A percentile compares a stretch with the other conserved stretches of the same genome.
These are phyloP conservation scores for Tholera decimalis DNA, from an alignment of 2,888 invertebrate genomes.

Conservation along the genomic window DNA sequence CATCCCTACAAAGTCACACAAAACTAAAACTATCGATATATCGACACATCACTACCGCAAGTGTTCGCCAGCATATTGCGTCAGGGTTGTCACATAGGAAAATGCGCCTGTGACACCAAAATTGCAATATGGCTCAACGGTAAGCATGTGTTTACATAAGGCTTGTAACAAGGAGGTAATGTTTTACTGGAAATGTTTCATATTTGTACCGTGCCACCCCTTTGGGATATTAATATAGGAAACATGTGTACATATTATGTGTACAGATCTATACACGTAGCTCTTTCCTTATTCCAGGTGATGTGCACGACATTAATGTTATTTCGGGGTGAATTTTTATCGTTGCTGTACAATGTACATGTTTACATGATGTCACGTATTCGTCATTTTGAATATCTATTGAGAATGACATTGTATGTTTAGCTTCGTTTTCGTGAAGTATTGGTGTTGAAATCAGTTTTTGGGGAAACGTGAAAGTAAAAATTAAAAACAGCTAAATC, in stretches of 20 bases:
- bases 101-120: constrained; percentile 76
- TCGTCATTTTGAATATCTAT: constrained; percentile 9
- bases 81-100: constrained; percentile 68
- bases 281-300: constrained; percentile 37
- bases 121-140: constrained; percentile 80
- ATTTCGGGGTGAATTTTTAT: constrained; percentile 50
- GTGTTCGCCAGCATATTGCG: constrained; percentile 66
- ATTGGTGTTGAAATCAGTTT: neutral
- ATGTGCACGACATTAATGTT: constrained; percentile 47
- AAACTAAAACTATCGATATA: constrained; percentile 25
- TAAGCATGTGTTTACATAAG: constrained; percentile 79
- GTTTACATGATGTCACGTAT: constrained; percentile 42
- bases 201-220: constrained; percentile 49
- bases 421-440: neutral
- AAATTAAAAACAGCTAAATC: no score
- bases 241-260: constrained; percentile 28
- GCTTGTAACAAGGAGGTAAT: constrained; percentile 63
- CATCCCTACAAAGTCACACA: constrained; percentile 3
- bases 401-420: constrained; percentile 3
- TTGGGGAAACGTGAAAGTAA: no score
- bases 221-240: constrained; percentile 36
- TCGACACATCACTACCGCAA: constrained; percentile 60
- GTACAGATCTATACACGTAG: constrained; percentile 15
- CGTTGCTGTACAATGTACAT: no score
- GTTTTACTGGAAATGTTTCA: constrained; percentile 61